Conservation (phyloP, 2,797 vertebrate species). For the Prunella strophiata region DNA sequence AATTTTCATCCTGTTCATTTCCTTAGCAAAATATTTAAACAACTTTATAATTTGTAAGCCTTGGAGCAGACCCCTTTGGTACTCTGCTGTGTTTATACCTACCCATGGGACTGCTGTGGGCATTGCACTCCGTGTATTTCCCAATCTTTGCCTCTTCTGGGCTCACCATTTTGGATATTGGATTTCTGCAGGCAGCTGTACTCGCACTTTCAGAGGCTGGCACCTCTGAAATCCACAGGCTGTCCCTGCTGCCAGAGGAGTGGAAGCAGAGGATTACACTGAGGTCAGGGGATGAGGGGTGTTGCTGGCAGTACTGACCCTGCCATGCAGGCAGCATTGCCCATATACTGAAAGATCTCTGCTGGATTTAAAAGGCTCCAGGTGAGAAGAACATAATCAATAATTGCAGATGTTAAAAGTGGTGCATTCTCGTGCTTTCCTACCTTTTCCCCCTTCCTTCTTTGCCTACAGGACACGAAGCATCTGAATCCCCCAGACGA, state of each 20-base stretch:
- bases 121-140: background rate
- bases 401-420: background rate
- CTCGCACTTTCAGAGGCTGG: rapidly evolving
- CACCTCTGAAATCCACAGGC: background rate
- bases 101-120: background rate
- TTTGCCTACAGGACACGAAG: slow-evolving; percentile 30
- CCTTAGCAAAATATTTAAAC: background rate
- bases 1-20: background rate
- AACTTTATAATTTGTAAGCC: background rate
- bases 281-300: background rate
- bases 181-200: background rate
- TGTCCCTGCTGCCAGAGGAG: background rate
- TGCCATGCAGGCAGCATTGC: background rate
- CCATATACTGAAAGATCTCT: background rate
- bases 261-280: rapidly evolving
- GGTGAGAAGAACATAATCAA: background rate
- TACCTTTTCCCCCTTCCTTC: background rate
- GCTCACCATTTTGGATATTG: background rate
- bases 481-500: background rate
- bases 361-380: background rate
- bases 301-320: background rate
- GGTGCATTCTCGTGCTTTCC: background rate
- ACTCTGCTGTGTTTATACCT: background rate
- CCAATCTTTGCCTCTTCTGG: background rate
- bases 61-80: background rate